phyloP scores from a whole-genome alignment of 2,888 invertebrate species.

The Epinotia nisella region DNA sequence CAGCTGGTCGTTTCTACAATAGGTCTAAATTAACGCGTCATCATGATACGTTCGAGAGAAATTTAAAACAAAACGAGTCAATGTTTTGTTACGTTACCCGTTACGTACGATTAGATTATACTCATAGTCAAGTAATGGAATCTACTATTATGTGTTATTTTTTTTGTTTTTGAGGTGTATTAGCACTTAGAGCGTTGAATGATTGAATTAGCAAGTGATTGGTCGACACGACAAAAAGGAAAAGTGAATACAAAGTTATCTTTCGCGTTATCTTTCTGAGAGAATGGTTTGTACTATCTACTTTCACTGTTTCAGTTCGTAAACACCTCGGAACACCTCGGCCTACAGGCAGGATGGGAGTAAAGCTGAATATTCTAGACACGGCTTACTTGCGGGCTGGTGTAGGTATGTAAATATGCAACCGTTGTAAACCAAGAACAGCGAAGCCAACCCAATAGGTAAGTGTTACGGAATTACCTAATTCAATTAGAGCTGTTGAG shows the following conservation, averaged over 20 bases:
- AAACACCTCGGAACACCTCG: conserved; percentile 43
- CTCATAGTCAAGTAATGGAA: conserved; percentile 35
- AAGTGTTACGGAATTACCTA: conserved; percentile 68
- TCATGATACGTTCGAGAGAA: conserved; percentile 37
- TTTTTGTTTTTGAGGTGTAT: conserved; percentile 57
- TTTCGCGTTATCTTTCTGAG: conserved; percentile 62
- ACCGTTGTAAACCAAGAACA: conserved; percentile 49
- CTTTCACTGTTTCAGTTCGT: conserved; percentile 48
- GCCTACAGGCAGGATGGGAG: conserved; percentile 36
- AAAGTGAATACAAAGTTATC: conserved; percentile 68
- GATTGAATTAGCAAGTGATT: conserved; percentile 70
- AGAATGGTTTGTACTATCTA: conserved; percentile 62
- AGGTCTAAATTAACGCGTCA: conserved; percentile 37
- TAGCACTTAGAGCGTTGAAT: conserved; percentile 59
- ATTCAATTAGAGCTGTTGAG: conserved; percentile 72
- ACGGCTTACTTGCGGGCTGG: conserved; percentile 21
- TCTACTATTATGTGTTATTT: conserved; percentile 51
- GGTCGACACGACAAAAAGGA: conserved; percentile 65
- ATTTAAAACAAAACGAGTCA: conserved; percentile 42
- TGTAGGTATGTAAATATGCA: conserved; percentile 38
- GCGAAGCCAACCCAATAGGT: conserved; percentile 65
- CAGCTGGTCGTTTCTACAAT: conserved; percentile 29
- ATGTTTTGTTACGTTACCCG: conserved; percentile 40
- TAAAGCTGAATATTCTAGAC: conserved; percentile 44
- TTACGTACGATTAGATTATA: conserved; percentile 40